Evolutionary conservation across 2,113 vertebrate genomes (phyloP).

Genomic region (Psilopogon haemacephalus): DNA sequence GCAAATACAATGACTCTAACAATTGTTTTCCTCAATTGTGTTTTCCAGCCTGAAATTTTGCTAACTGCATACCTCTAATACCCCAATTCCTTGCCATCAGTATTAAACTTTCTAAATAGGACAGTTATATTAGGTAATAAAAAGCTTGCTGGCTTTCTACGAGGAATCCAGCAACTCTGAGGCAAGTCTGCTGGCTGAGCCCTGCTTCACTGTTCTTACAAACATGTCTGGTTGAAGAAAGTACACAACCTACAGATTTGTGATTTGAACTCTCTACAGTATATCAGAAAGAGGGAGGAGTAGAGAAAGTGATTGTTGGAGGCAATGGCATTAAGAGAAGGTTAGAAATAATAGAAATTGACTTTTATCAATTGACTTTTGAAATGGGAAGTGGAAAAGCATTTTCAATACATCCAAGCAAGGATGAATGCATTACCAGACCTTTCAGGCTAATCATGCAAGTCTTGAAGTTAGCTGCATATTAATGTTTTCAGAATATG

Average conservation of each 20-base stretch:
- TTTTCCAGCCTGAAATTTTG: slow-evolving; percentile 18
- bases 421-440: not conserved
- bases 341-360: not conserved
- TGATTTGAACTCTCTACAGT: not conserved
- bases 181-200: not conserved
- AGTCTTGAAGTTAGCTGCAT: not conserved
- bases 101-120: not conserved
- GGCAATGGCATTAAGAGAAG: not conserved
- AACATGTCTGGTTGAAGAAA: not conserved
- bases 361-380: too few species aligned
- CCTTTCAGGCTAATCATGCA: not conserved
- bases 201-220: not conserved
- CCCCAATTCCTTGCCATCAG: not conserved
- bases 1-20: not conserved
- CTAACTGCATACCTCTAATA: not conserved
- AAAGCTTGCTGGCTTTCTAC: not conserved
- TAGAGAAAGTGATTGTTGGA: not conserved
- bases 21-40: not conserved
- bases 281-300: not conserved
- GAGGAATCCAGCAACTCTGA: not conserved
- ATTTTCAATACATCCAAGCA: not conserved
- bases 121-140: not conserved
- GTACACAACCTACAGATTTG: not conserved
- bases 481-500: not conserved
- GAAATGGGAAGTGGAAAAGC: not conserved